These are phyloP conservation scores for Stegodyphus mimosarum DNA, from an alignment of 1,140 invertebrate genomes.

Conservation along the genomic window DNA sequence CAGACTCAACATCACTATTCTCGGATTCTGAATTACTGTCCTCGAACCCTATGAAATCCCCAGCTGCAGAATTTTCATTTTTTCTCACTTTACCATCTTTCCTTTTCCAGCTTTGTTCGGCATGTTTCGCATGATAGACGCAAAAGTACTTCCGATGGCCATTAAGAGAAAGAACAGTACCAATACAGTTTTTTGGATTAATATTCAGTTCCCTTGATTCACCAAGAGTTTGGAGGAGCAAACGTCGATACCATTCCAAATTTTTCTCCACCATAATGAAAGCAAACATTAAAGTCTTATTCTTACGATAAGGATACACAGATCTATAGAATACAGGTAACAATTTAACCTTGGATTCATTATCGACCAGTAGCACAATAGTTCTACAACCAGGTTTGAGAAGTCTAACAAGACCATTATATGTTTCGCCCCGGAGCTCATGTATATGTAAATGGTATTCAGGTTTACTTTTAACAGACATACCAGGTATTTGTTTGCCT, in stretches of 20 bases:
- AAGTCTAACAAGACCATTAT: conserved; percentile 91
- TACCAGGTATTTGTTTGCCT: conserved; percentile 62
- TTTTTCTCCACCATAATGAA: conserved; percentile 92
- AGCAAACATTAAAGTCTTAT: conserved; percentile 92
- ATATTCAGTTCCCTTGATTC: conserved; percentile 85
- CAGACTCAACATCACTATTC: conserved; percentile 76
- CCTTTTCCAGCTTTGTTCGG: conserved; percentile 17
- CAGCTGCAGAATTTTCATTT: conserved; percentile 36
- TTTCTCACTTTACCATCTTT: conserved; percentile 18
- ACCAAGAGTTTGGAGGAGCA: conserved; percentile 85
- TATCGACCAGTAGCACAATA: conserved; percentile 88
- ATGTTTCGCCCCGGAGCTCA: conserved; percentile 93
- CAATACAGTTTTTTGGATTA: conserved; percentile 96
- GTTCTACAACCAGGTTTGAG: conserved; percentile 96
- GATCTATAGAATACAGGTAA: conserved; percentile 91
- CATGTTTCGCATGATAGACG: conserved; percentile 96
- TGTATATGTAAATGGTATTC: conserved; percentile 78
- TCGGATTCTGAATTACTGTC: conserved; percentile 69
- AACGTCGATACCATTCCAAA: conserved; percentile 89
- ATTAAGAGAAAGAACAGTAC: conserved; percentile 95
- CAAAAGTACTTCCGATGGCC: conserved; percentile 97
- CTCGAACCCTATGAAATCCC: conserved; percentile 65
- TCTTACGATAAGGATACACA: conserved; percentile 91
- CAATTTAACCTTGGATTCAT: conserved; percentile 85
- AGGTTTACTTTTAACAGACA: conserved; percentile 41